phyloP scores from a whole-genome alignment of 92 coral and sea anemone genomes.

The Siderastrea siderea region DNA sequence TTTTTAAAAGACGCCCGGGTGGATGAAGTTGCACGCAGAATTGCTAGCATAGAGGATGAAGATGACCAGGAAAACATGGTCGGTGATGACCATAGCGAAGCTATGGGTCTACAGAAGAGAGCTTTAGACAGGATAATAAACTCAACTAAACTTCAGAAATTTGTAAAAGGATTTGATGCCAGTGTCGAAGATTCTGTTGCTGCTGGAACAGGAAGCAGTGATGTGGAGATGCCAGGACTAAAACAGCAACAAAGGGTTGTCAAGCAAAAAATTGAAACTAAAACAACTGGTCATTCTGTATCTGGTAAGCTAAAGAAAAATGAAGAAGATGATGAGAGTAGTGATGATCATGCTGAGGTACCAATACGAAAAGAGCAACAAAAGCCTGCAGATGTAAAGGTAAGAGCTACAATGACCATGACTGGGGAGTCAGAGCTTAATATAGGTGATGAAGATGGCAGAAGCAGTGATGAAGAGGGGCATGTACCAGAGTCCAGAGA shows the following conservation, averaged over 20 bases:
- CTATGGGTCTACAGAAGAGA: conserved; percentile 15
- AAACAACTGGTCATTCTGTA: neutral
- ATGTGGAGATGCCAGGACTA: neutral
- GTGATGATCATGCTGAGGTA: neutral
- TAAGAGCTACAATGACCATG: neutral
- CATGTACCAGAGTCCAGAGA: neutral
- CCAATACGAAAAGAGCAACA: neutral
- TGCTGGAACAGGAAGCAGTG: neutral
- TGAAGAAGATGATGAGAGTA: neutral
- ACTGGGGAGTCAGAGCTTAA: neutral
- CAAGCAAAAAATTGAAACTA: neutral
- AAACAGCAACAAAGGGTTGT: neutral
- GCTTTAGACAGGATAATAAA: conserved; percentile 36
- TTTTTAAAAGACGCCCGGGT: conserved; percentile 68
- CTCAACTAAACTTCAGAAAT: conserved; percentile 20
- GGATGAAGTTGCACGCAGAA: conserved; percentile 41
- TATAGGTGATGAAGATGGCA: no score
- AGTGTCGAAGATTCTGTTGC: neutral
- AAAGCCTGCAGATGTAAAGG: neutral
- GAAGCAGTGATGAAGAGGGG: neutral
- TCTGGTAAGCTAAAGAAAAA: neutral
- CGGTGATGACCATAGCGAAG: neutral
- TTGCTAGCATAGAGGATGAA: neutral
- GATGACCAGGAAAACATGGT: neutral
- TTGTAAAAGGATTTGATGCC: conserved; percentile 10